Evolutionary conservation across 2,113 vertebrate genomes (phyloP), one percentile per base, ranked within the genome.

Genomic region (Thalassarche chlororhynchos): DNA sequence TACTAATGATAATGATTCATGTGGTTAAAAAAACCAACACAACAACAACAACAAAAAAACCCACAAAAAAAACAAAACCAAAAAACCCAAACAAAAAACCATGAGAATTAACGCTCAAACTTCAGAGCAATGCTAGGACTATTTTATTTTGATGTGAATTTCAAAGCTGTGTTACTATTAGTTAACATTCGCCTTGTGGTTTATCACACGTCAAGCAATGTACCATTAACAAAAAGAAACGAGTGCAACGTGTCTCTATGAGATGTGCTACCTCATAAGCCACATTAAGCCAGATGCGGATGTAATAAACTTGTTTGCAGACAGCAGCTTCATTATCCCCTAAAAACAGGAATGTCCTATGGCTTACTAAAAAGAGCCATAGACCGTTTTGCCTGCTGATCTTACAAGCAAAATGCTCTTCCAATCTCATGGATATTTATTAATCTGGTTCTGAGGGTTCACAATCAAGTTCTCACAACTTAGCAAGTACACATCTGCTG

Each of bases 401-500:
- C 52, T 64, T 24, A 89, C 42, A 75, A 44, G 51, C 11, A 76
- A 92, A 96, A 93, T 38, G 3, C 34, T 84, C 52, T 58, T 54
- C 80, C 5, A 0, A 44, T 38, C 65, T 54, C 36, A 34, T 31
- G 17, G 52, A 20, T 85, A 87, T 82, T 89, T 89, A 75, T 75
- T 71, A 84, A 72, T 82, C 81, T 96, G 49, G 6, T 79, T 68
- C 57, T 3, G 5, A 76, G 82, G 47, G 28, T 47, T 94, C 92
- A 69, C 57, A 76, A 57, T 32, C 57, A 79, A 82, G 38, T 91
- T 89, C 40, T 93, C 40, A 8, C 40, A 76, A 28, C 29, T 91
- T 89, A 81, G 32, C 55, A 72, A 90, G 49, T 10, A 47, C n/a
- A 46, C 66, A 90, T 95, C 81, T 91, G 81, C 96, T 76, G 54